Conservation (phyloP, 1,140 invertebrate genomes). For the Tyrophagus putrescentiae region DNA sequence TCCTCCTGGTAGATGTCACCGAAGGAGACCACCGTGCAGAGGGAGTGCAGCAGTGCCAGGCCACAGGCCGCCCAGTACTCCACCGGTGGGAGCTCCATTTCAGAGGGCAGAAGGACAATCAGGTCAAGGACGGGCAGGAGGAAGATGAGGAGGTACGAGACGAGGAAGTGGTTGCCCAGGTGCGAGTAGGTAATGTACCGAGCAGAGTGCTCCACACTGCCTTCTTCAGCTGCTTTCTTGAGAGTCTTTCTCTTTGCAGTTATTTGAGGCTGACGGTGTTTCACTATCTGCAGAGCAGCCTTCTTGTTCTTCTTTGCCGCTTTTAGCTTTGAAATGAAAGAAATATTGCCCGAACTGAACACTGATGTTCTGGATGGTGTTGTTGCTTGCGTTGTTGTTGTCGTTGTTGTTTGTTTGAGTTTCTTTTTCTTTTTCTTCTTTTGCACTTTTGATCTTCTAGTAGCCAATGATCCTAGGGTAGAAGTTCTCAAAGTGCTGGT, state of each 20-base stretch:
- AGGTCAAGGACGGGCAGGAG: not conserved
- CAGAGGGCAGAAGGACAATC: not conserved
- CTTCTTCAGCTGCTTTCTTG: no score
- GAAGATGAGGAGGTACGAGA: not conserved
- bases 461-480: no score
- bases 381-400: no score
- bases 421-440: no score
- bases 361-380: no score
- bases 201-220: not conserved
- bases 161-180: not conserved
- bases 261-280: not conserved
- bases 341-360: no score
- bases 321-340: not conserved
- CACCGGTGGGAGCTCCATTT: not conserved
- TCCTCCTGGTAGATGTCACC: not conserved
- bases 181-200: not conserved
- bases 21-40: not conserved
- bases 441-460: no score
- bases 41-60: not conserved
- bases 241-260: no score
- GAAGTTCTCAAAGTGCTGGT: no score
- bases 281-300: not conserved
- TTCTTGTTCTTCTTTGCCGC: not conserved
- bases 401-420: no score
- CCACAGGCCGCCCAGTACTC: not conserved